phyloP scores from a whole-genome alignment of 2,888 invertebrate species.

The Hirtodrosophila confusa region DNA sequence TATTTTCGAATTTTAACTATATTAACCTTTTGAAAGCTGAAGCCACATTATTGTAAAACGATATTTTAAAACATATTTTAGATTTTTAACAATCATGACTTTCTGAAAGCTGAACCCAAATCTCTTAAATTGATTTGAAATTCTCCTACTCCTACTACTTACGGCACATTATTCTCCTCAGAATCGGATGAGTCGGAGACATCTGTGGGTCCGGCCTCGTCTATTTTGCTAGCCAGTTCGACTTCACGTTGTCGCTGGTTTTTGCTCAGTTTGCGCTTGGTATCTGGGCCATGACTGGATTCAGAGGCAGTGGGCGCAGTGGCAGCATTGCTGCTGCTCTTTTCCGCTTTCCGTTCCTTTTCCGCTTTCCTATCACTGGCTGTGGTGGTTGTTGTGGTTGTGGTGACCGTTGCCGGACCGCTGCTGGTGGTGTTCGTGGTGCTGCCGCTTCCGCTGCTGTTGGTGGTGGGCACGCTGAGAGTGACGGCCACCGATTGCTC shows the following conservation, averaged over 20 bases:
- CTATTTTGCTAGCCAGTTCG: slow-evolving; percentile 76
- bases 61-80: too few relatives aligned
- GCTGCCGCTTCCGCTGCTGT: slow-evolving; percentile 19
- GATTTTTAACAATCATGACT: too few relatives aligned
- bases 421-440: slow-evolving; percentile 17
- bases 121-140: too few relatives aligned
- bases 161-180: slow-evolving; percentile 88
- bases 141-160: slow-evolving; percentile 82
- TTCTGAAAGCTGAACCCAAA: too few relatives aligned
- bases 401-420: slow-evolving; percentile 21
- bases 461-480: slow-evolving; percentile 34
- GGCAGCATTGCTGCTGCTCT: slow-evolving; percentile 20
- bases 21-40: too few relatives aligned
- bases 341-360: slow-evolving; percentile 32
- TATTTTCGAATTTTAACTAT: too few relatives aligned
- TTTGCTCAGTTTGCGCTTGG: slow-evolving; percentile 81
- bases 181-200: slow-evolving; percentile 93
- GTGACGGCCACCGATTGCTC: slow-evolving; percentile 64
- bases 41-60: too few relatives aligned
- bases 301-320: slow-evolving; percentile 32
- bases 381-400: slow-evolving; percentile 22
- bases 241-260: slow-evolving; percentile 81
- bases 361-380: slow-evolving; percentile 23
- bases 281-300: slow-evolving; percentile 52
- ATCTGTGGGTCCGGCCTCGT: slow-evolving; percentile 87